A percentile compares a stretch with the other conserved stretches of the same genome.
Conservation (phyloP, 2,113 vertebrate genomes). For the Saiga tatarica region DNA sequence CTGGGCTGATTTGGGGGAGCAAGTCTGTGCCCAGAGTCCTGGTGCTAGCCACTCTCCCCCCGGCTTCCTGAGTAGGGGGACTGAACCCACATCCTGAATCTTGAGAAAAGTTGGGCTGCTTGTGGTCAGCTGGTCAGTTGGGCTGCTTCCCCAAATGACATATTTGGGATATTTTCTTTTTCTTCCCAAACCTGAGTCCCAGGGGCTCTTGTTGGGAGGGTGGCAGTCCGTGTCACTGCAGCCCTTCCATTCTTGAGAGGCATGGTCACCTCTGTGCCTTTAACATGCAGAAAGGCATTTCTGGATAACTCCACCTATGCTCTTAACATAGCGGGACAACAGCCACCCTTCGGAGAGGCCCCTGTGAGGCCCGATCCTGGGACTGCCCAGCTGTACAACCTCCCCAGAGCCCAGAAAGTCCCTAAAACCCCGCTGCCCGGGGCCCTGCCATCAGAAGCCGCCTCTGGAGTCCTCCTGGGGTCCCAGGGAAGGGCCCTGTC, state of each 20-base stretch:
- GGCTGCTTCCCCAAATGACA: constrained; percentile 36
- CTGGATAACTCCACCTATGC: neutral
- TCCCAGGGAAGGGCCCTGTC: neutral
- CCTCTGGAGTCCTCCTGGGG: neutral
- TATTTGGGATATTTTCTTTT: constrained; percentile 48
- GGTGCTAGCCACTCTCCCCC: neutral
- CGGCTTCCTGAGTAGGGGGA: neutral
- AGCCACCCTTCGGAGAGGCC: neutral
- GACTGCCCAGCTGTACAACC: neutral
- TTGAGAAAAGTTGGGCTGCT: neutral
- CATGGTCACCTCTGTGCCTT: neutral
- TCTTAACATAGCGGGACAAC: neutral
- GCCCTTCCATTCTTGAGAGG: accelerated
- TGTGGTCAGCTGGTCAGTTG: constrained; percentile 62
- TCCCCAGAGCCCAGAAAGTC: neutral
- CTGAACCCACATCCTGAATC: constrained; percentile 63
- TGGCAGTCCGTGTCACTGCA: neutral
- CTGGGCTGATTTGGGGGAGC: neutral
- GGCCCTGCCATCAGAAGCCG: neutral
- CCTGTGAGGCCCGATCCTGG: neutral
- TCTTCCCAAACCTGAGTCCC: constrained; percentile 55
- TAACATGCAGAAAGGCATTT: neutral
- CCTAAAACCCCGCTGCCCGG: neutral
- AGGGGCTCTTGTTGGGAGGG: neutral
- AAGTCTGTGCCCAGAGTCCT: neutral